These are phyloP conservation scores for Dendrolimus punctatus DNA, from an alignment of 1,140 invertebrate genomes.

Conservation along the genomic window DNA sequence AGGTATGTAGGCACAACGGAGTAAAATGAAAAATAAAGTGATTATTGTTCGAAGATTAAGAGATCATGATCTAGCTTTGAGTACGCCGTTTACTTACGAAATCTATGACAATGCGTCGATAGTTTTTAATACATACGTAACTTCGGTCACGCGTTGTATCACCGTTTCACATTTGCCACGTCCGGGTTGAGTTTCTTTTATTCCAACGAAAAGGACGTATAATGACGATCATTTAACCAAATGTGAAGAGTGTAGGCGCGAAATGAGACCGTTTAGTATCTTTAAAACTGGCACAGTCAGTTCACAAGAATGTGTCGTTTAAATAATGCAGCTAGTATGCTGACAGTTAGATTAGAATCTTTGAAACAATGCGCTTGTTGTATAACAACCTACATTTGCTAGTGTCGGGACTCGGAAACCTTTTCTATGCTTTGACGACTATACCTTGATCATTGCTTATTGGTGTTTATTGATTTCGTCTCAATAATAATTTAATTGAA, in stretches of 20 bases:
- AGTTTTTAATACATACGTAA: background rate
- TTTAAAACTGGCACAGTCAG: background rate
- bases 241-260: slow-evolving; percentile 10
- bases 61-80: too few relatives aligned
- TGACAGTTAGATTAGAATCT: slow-evolving; percentile 3
- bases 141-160: background rate
- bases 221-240: slow-evolving; percentile 9
- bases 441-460: too few relatives aligned
- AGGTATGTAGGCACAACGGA: too few relatives aligned
- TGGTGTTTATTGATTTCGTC: too few relatives aligned
- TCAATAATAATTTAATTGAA: too few relatives aligned
- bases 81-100: too few relatives aligned
- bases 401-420: too few relatives aligned
- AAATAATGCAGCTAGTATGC: background rate
- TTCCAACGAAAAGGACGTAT: slow-evolving; percentile 9
- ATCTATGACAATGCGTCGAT: background rate
- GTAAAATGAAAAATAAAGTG: too few relatives aligned
- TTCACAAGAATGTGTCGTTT: slow-evolving; percentile 1
- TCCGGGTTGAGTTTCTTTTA: slow-evolving; percentile 14
- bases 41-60: too few relatives aligned
- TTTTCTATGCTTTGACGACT: too few relatives aligned
- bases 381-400: background rate
- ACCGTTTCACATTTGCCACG: slow-evolving; percentile 6
- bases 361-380: slow-evolving; percentile 1
- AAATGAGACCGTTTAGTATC: slow-evolving; percentile 1